Evolutionary conservation across 2,113 vertebrate genomes (phyloP), one percentile per base, ranked within the genome.

Genomic region (Heterotilapia buettikoferi): DNA sequence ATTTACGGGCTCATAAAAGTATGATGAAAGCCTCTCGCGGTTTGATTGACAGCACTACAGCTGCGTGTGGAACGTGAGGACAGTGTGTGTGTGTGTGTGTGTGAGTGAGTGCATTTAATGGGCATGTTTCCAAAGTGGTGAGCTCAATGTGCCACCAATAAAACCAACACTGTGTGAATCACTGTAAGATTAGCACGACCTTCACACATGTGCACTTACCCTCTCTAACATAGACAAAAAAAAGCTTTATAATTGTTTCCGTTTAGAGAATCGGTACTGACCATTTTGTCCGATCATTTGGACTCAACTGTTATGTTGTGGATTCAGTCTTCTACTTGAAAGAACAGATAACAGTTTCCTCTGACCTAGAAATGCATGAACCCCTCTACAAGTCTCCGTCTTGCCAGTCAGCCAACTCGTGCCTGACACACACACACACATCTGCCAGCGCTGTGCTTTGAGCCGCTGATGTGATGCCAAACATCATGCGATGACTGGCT

Each of bases 1-100:
- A 83, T 92, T 90, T 89, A 90, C 29, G 50, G 45, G 85, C 86
- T 86, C 85, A 86, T 91, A 87, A 90, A 92, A 73, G 53, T 82
- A 52, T 29, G 82, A 88, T 82, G 86, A 88, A 73, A 87, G 86
- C 19, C 43, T 63, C 73, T 59, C 12, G 2, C 43, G 14, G 45
- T 54, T 78, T 83, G 10, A 83, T 71, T 73, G 80, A 89, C 82
- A 86, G 87, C 87, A 33, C 89, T 84, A 92, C 86, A 87, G 82
- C 81, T 93, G 85, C 52, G 50, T 6, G 33, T 84, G 61, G 68
- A 81, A 78, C 66, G 68, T 79, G 86, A 71, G 24, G 73, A 38
- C 29, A 43, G n/a, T 71, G 47, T 83, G 45, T 31, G 54, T 54
- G 52, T 73, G 33, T 33, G 50, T 78, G 40, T 19, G 73, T 26